Base-by-base conservation (phyloP, 2,888 invertebrate genomes). In the Gastrophysa polygoni region DNA sequence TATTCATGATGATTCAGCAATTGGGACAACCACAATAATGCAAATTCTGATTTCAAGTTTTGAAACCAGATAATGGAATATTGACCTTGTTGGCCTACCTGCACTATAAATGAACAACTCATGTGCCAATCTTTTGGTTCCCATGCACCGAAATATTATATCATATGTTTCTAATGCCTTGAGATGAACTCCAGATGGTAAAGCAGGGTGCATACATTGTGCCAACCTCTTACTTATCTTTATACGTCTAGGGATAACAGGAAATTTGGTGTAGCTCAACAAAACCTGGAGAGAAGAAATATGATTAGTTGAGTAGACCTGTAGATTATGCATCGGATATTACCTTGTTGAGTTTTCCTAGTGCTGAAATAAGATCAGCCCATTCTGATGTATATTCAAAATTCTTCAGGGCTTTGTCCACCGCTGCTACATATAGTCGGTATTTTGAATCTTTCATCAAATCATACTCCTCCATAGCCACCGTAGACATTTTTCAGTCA, bases 351-450 rank as follows among this genome's bases (percentile, higher is more conserved):
- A 96, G 85, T 82, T 95, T 95, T 52, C 91, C 93, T 29, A 96
- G 82, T 4, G 95, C 94, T 57, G 93, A 91, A 75, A 96, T 96
- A 55, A 96, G 84, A 83, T 96, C 96, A 59, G 95, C 93, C 96
- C 96, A 96, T 86, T 96, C 95, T 73, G 92, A 92, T n/a, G 95
- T 93, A 77, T 91, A 92, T 77, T 96, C 96, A 82, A 96, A 96
- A 80, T 89, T 92, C 78, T 92, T 93, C 66, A 96, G 83, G 14
- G 93, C 93, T 81, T 93, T 94, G 79, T 96, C 95, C 57, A 96
- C 89, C 66, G 90, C 88, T 47, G 89, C 87, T 69, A 90, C 90
- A 80, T 91, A 90, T 84, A 89, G 87, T 71, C 92, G 85, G 81
- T 92, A 93, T 80, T 93, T 93, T 17, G 91, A 87, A 81, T 93